Conservation (phyloP, 2,888 invertebrate species). For the Eristalis tenax region DNA sequence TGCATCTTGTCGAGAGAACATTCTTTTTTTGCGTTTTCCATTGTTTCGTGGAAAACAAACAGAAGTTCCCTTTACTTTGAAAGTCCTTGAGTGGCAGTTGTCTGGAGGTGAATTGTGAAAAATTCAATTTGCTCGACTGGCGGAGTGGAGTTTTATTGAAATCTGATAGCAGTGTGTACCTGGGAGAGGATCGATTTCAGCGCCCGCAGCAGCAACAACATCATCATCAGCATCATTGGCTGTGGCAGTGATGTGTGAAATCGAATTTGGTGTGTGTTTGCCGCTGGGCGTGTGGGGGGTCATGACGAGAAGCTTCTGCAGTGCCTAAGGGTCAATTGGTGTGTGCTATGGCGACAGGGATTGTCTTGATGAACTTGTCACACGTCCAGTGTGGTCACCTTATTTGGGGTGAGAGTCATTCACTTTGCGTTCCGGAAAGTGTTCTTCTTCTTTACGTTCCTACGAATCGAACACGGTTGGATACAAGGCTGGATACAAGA, state of each 20-base stretch:
- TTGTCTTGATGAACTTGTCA: too few species aligned
- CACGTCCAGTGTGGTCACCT: too few species aligned
- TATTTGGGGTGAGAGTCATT: too few species aligned
- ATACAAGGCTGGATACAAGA: too few species aligned
- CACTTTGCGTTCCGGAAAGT: too few species aligned
- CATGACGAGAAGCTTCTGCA: constrained; percentile 26
- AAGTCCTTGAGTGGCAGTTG: constrained; percentile 63
- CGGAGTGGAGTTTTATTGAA: constrained; percentile 42
- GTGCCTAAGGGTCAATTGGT: constrained; percentile 16
- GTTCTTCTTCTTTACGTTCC: too few species aligned
- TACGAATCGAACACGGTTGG: too few species aligned
- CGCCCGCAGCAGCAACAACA: constrained; percentile 31
- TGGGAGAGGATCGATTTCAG: constrained; percentile 52
- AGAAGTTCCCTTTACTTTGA: constrained; percentile 47
- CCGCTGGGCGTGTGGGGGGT: constrained; percentile 15
- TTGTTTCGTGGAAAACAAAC: constrained; percentile 63
- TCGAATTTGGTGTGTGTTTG: constrained; percentile 48
- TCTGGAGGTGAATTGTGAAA: constrained; percentile 62
- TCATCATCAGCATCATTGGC: background rate
- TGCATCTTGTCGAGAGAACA: constrained; percentile 39
- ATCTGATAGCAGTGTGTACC: constrained; percentile 42
- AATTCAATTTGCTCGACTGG: constrained; percentile 44
- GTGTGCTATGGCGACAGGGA: too few species aligned
- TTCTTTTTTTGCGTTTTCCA: constrained; percentile 9
- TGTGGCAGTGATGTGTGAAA: constrained; percentile 53